Evolutionary conservation across 1,140 invertebrate genomes (phyloP).

Genomic region (Drosophila fuyamai): DNA sequence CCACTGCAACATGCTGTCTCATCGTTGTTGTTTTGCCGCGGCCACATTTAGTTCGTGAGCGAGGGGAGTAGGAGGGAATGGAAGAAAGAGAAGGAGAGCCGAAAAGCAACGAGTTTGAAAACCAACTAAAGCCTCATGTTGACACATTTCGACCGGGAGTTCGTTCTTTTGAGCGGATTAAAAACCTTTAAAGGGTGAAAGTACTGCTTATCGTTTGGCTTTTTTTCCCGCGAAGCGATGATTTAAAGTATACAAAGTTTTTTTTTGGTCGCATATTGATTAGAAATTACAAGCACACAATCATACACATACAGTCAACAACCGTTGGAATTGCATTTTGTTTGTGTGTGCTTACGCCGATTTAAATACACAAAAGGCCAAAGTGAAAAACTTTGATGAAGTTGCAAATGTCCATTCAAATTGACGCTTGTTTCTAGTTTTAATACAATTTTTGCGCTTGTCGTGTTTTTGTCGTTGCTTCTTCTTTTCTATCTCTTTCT

Average conservation of each 20-base stretch:
- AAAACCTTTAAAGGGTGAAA: slow-evolving; percentile 78
- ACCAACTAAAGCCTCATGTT: slow-evolving; percentile 55
- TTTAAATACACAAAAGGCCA: slow-evolving; percentile 58
- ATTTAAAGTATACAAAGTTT: slow-evolving; percentile 71
- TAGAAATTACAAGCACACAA: slow-evolving; percentile 30
- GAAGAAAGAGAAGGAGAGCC: slow-evolving; percentile 7
- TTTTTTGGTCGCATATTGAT: slow-evolving; percentile 64
- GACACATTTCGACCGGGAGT: slow-evolving; percentile 72
- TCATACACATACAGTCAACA: slow-evolving; percentile 15
- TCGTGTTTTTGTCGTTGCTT: slow-evolving; percentile 74
- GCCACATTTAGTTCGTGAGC: slow-evolving; percentile 53
- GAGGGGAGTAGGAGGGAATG: slow-evolving; percentile 13
- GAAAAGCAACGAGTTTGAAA: slow-evolving; percentile 36
- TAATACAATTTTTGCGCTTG: slow-evolving; percentile 78
- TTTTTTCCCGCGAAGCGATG: slow-evolving; percentile 10
- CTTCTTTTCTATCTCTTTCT: slow-evolving; percentile 6
- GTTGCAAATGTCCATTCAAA: slow-evolving; percentile 68
- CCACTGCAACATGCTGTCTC: slow-evolving; percentile 71
- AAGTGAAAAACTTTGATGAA: slow-evolving; percentile 63
- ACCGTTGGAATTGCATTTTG: slow-evolving; percentile 43
- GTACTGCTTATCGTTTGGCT: slow-evolving; percentile 35
- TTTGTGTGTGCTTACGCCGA: slow-evolving; percentile 57
- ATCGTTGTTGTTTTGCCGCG: slow-evolving; percentile 78
- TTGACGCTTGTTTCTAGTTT: slow-evolving; percentile 81
- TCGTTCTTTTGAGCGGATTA: slow-evolving; percentile 14